Evolutionary conservation across 2,797 vertebrate species (phyloP).

Genomic region (Centropyge bicolor): DNA sequence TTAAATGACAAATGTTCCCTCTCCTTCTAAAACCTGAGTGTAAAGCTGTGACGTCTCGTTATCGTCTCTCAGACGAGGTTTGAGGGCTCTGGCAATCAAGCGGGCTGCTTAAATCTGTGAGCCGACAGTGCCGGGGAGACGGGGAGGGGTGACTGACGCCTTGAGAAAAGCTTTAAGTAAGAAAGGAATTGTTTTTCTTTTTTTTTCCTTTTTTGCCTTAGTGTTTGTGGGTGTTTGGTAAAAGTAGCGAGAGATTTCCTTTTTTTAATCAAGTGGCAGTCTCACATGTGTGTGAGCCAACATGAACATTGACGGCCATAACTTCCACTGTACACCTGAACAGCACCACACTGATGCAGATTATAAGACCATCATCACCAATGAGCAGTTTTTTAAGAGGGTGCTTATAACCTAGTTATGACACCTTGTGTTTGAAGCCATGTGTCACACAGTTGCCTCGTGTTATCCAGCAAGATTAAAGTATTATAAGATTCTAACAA

Average conservation of each 20-base stretch:
- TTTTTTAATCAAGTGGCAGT: conserved; percentile 46
- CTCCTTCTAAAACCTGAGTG: conserved; percentile 83
- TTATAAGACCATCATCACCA: neutral
- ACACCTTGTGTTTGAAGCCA: neutral
- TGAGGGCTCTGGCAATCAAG: conserved; percentile 85
- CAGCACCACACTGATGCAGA: neutral
- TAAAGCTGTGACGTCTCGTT: conserved; percentile 88
- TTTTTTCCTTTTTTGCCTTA: neutral
- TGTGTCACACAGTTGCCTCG: neutral
- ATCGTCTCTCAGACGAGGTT: conserved; percentile 83
- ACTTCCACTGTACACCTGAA: neutral
- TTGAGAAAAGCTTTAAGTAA: conserved; percentile 52
- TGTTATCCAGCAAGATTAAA: too few species aligned
- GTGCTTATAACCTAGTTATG: too few species aligned
- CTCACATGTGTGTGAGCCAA: conserved; percentile 25
- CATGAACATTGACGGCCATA: neutral
- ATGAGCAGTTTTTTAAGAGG: neutral
- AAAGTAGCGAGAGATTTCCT: conserved; percentile 34
- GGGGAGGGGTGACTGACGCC: conserved; percentile 42
- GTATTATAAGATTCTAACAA: neutral
- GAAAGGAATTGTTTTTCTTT: conserved; percentile 7
- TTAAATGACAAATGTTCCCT: conserved; percentile 90
- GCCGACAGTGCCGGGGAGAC: conserved; percentile 12
- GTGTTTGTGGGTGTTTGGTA: conserved; percentile 39
- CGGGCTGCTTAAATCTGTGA: conserved; percentile 71